Conservation (phyloP, 2,113 vertebrate species). For the Myrmecophaga tridactyla region DNA sequence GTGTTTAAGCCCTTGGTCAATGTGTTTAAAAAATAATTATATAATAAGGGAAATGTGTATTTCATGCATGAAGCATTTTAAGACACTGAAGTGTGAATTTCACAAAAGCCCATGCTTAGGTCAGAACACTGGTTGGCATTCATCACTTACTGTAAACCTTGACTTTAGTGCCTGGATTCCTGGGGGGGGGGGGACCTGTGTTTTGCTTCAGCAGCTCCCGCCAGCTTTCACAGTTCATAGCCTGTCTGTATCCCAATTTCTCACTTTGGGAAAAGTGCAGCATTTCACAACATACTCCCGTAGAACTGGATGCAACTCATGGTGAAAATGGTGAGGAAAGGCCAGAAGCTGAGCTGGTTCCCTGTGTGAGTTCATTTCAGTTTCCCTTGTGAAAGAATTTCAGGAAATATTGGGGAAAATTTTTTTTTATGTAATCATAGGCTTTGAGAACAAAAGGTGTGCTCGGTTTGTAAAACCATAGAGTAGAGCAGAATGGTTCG, state of each 20-base stretch:
- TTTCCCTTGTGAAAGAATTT: neutral
- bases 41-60: conserved; percentile 75
- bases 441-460: neutral
- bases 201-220: conserved; percentile 68
- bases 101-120: conserved; percentile 63
- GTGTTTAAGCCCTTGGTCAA: conserved; percentile 36
- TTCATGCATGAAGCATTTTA: conserved; percentile 76
- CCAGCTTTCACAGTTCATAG: conserved; percentile 76
- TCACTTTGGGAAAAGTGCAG: conserved; percentile 54
- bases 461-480: neutral
- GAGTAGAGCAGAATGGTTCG: neutral
- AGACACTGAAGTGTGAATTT: conserved; percentile 63
- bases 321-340: neutral
- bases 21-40: conserved; percentile 65
- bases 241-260: conserved; percentile 67
- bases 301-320: neutral
- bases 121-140: conserved; percentile 77
- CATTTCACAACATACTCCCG: neutral
- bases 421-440: neutral
- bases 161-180: conserved; percentile 73
- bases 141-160: conserved; percentile 76
- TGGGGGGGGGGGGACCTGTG: conserved; percentile 70
- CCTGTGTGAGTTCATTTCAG: neutral
- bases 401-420: neutral
- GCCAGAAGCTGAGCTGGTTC: neutral